Base-by-base conservation (phyloP, 2,797 vertebrate genomes). In the Botia kubotai region DNA sequence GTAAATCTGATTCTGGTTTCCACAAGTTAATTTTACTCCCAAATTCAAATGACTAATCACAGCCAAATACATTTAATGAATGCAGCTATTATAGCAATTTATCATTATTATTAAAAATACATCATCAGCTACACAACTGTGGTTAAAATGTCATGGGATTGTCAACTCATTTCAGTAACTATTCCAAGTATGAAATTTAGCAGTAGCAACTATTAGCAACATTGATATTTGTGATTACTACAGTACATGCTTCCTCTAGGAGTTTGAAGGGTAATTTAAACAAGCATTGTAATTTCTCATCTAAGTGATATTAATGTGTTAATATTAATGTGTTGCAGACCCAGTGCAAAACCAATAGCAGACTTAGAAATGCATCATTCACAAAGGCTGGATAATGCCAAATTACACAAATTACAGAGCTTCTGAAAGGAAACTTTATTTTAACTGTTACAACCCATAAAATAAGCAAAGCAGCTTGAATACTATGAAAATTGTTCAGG, bases 341-440 rank as follows among this genome's bases (percentile, higher is more conserved):
- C 46, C 7, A 36, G 53, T 48, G 14, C 16, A 16, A 36, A 23
- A n/a, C 67, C 21, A 57, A 46, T 57, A 48, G 33, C 17, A 50
- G 33, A 36, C 60, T 26, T n/a, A 53, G 29, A 63, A 16, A 50
- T 73, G 4, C 19, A 57, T 67, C 21, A 67, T 33, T 65, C 48
- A 65, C 60, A 73, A 62, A 71, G 26, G 43, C n/a, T 2, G 14
- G 76, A 71, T 46, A 17, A n/a, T 63, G 58, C 58, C 3, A 72
- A 3, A 29, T 65, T 63, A 53, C n/a, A 43, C 43, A 63, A 72
- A 72, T 72, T 72, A 72, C 43, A 63, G 29, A 63, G n/a, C 29
- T 65, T 57, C 65, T 29, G 8, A 23, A 62, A n/a, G 29, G n/a
- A 72, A 72, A 53, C 14, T 23, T 26, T 46, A 11, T 26, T 72